Percentiles rank a stretch among this genome's conserved stretches.
These are phyloP conservation scores for Melinaea menophilus DNA, from an alignment of 2,888 invertebrate species.

Conservation along the genomic window DNA sequence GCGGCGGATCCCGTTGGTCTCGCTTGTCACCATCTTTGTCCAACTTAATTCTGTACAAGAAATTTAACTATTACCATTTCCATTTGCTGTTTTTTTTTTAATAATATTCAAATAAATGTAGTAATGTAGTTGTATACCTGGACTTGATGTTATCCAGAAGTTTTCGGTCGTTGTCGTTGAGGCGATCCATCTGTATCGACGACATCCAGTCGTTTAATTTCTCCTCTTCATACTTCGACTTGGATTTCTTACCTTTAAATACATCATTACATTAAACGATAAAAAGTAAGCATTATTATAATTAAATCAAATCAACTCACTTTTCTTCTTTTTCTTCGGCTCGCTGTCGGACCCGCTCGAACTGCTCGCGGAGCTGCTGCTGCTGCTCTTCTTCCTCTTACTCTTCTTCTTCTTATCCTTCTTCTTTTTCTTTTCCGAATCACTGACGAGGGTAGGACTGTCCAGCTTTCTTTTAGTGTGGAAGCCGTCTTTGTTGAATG, in stretches of 20 bases:
- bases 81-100: background rate
- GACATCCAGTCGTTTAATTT: slow-evolving; percentile 76
- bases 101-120: background rate
- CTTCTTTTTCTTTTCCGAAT: slow-evolving; percentile 68
- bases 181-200: slow-evolving; percentile 67
- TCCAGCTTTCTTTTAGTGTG: slow-evolving; percentile 57
- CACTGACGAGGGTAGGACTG: slow-evolving; percentile 24
- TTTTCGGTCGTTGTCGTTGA: slow-evolving; percentile 77
- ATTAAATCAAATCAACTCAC: slow-evolving; percentile 35
- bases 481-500: slow-evolving; percentile 70
- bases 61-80: background rate
- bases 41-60: slow-evolving; percentile 32
- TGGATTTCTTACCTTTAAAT: slow-evolving; percentile 45
- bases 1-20: slow-evolving; percentile 34
- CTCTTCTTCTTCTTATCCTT: slow-evolving; percentile 77
- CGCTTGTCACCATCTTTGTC: slow-evolving; percentile 30
- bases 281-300: background rate
- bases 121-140: slow-evolving; percentile 39
- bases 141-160: slow-evolving; percentile 73
- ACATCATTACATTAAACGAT: slow-evolving; percentile 1
- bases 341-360: slow-evolving; percentile 55
- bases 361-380: slow-evolving; percentile 50
- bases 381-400: slow-evolving; percentile 42
- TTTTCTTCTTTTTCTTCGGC: slow-evolving; percentile 78
- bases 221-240: slow-evolving; percentile 43